Base-by-base conservation (phyloP, 2,888 invertebrate species). In the Lobophora halterata region DNA sequence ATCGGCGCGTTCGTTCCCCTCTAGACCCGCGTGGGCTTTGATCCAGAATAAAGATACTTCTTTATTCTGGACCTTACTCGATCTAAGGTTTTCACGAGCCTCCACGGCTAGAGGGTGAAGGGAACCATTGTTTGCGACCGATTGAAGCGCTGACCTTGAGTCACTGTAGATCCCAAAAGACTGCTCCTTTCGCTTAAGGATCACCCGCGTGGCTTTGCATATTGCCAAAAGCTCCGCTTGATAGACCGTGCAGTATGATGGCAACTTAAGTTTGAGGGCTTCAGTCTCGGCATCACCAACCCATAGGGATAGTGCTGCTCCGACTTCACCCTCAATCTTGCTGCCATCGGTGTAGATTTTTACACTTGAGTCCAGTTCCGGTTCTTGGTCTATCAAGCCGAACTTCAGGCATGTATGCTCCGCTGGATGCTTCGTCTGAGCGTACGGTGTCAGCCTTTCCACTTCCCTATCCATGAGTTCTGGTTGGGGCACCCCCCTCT, bases 1-100 rank as follows among this genome's bases (percentile, higher is more conserved):
- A 7, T 42, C 32, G 4, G 32, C 37, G 2, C 36, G 6, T 5
- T 42, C 42, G 5, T 42, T 42, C 1, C 42, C 36, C 10, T 12
- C 19, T 2, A 40, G 9, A 0, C 40, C 40, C 2, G 30, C 40
- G 12, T 34, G n/a, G n/a, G n/a, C n/a, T n/a, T n/a, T n/a, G n/a
- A n/a, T n/a, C n/a, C n/a, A n/a, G n/a, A n/a, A n/a, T n/a, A n/a
- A n/a, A n/a, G n/a, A n/a, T n/a, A n/a, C n/a, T n/a, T n/a, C n/a
- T n/a, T n/a, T n/a, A n/a, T n/a, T n/a, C n/a, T n/a, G n/a, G n/a
- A n/a, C n/a, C n/a, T n/a, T n/a, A n/a, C n/a, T n/a, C n/a, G n/a
- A n/a, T n/a, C n/a, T n/a, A n/a, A n/a, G n/a, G n/a, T n/a, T n/a
- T n/a, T n/a, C n/a, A n/a, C n/a, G n/a, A 21, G 2, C 30, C 34